Evolutionary conservation across 2,888 invertebrate genomes (phyloP), one percentile per base, ranked within the genome.

Genomic region (Aelia acuminata): DNA sequence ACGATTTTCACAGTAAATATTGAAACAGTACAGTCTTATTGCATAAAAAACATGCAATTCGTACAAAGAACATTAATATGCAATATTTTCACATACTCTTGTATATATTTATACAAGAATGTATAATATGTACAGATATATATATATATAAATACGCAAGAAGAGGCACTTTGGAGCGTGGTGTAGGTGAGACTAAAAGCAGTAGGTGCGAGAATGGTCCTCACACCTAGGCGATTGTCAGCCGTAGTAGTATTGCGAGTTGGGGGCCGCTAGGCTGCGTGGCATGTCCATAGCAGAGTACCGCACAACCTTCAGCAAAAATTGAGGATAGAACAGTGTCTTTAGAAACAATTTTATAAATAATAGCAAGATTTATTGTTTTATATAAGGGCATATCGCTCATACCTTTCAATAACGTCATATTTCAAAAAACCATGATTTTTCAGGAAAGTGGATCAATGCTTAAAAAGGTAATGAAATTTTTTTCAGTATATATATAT

Each of bases 181-280:
- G 0, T 0, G 80, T 22, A 43, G 22, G 13, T 80, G 80, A n/a
- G n/a, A n/a, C 93, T 94, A 94, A 93, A 94, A 94, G 93, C 94
- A 94, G 92, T 94, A 94, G 92, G 94, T 94, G 92, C 94, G 93
- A 90, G 94, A 93, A 93, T 91, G 94, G 93, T 91, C 91, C 92
- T 91, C 89, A 89, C 90, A 90, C 90, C 90, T 89, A 35, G 90
- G 94, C 92, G 94, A 93, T 91, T 94, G 95, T 96, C 96, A 96
- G 94, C 96, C 96, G 92, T 96, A 96, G 92, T 96, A 96, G 92
- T 95, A 95, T 91, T 95, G 95, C 85, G 94, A 94, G 91, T 94
- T 95, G 11, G 90, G 94, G 94, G 92, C 94, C 94, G 91, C 94
- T 93, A 95, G 93, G 92, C 94, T 95, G 91, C 95, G 93, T 0